Evolutionary conservation across 2,113 vertebrate species (phyloP).

Genomic region (Paraplagusia blochii): DNA sequence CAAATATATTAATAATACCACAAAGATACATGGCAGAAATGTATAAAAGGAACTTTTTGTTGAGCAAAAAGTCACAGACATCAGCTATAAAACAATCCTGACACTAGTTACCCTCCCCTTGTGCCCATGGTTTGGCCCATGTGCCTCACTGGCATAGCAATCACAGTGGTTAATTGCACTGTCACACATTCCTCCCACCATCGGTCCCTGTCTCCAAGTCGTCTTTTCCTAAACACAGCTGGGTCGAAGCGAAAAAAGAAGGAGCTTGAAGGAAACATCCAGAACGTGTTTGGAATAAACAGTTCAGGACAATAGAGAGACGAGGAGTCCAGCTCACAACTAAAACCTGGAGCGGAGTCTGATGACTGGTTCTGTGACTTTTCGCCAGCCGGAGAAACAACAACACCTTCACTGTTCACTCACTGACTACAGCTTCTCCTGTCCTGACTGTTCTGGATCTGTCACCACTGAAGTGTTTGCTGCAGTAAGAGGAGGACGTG

Average conservation of each 20-base stretch:
- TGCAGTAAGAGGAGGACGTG: too few species aligned
- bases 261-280: slow-evolving; percentile 4
- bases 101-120: slow-evolving; percentile 12
- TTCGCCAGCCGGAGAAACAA: too few species aligned
- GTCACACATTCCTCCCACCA: slow-evolving; percentile 31
- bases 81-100: slow-evolving; percentile 6
- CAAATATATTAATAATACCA: not conserved
- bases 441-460: too few species aligned
- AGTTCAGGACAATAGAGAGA: not conserved
- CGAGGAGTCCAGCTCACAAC: not conserved
- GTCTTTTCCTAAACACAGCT: slow-evolving; percentile 47
- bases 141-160: slow-evolving; percentile 41
- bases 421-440: too few species aligned
- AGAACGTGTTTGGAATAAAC: slow-evolving; percentile 35
- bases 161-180: slow-evolving; percentile 26
- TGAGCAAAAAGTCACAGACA: not conserved
- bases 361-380: too few species aligned
- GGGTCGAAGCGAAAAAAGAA: slow-evolving; percentile 13
- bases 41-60: not conserved
- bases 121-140: slow-evolving; percentile 28
- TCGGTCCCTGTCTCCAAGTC: slow-evolving; percentile 23
- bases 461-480: too few species aligned
- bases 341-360: too few species aligned
- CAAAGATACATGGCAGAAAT: not conserved
- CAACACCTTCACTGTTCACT: too few species aligned